phyloP scores from a whole-genome alignment of 30 jellyfish, hydroid and myxozoan genomes.

The Phacellophora camtschatica region DNA sequence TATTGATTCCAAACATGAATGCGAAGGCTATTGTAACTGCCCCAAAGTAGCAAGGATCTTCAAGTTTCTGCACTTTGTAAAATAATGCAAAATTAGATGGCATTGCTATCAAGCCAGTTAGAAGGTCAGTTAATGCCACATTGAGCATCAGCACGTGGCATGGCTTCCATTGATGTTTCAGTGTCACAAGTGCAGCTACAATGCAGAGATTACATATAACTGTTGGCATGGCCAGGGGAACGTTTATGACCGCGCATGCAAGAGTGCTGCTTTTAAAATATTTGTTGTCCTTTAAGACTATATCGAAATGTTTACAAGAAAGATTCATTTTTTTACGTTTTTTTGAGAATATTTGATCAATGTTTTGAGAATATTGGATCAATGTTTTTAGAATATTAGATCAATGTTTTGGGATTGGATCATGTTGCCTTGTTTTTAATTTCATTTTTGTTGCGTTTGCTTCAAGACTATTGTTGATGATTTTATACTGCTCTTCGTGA shows the following conservation, averaged over 20 bases:
- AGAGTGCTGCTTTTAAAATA: not conserved
- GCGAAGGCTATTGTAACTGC: constrained; percentile 17
- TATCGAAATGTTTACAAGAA: constrained; percentile 6
- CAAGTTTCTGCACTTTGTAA: not conserved
- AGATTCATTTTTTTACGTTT: not conserved
- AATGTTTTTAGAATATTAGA: too few species aligned
- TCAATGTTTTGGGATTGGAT: too few species aligned
- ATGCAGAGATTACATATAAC: not conserved
- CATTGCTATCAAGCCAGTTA: constrained; percentile 14
- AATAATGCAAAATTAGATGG: constrained; percentile 10
- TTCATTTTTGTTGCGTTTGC: too few species aligned
- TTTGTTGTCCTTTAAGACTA: not conserved
- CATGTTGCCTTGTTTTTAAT: too few species aligned
- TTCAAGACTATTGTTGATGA: too few species aligned
- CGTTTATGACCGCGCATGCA: not conserved
- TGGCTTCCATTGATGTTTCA: constrained; percentile 35
- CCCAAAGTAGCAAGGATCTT: constrained; percentile 34
- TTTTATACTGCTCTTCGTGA: too few species aligned
- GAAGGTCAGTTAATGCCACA: constrained; percentile 29
- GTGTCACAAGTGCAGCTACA: not conserved
- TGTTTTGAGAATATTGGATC: too few species aligned
- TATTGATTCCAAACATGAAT: constrained; percentile 10
- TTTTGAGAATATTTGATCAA: not conserved
- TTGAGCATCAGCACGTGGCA: constrained; percentile 24
- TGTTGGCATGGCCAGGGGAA: constrained; percentile 12